These are phyloP conservation scores for Hemiprocne comata DNA, from an alignment of 2,113 vertebrate species.

Conservation along the genomic window DNA sequence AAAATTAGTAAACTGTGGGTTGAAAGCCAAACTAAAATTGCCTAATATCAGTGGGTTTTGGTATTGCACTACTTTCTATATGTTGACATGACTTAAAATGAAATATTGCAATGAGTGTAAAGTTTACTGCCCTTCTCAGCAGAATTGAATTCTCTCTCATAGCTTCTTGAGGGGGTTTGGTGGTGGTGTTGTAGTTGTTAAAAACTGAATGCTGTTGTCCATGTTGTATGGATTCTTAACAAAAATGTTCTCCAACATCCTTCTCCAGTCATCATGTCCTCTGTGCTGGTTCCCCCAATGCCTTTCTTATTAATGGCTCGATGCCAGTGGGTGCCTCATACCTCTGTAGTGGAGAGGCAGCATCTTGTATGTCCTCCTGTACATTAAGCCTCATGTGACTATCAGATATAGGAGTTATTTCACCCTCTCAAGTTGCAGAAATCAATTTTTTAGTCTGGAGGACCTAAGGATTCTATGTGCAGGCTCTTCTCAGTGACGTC, in stretches of 20 bases:
- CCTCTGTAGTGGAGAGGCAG: background rate
- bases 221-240: background rate
- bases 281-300: rapidly evolving
- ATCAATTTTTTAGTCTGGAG: background rate
- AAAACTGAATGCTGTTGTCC: background rate
- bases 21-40: background rate
- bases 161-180: background rate
- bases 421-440: background rate
- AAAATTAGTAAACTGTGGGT: background rate
- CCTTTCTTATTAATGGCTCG: background rate
- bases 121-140: background rate
- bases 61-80: background rate
- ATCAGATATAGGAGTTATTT: background rate
- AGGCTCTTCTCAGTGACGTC: too few relatives aligned
- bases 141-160: background rate
- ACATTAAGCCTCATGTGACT: background rate
- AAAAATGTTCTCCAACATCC: background rate
- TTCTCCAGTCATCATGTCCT: background rate
- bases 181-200: background rate
- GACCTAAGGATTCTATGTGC: background rate
- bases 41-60: background rate
- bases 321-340: background rate
- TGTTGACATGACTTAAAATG: background rate
- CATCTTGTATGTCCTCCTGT: background rate
- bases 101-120: background rate